phyloP scores from a whole-genome alignment of 53 echinoderm and acorn worm genomes.

The Luidia sarsii region DNA sequence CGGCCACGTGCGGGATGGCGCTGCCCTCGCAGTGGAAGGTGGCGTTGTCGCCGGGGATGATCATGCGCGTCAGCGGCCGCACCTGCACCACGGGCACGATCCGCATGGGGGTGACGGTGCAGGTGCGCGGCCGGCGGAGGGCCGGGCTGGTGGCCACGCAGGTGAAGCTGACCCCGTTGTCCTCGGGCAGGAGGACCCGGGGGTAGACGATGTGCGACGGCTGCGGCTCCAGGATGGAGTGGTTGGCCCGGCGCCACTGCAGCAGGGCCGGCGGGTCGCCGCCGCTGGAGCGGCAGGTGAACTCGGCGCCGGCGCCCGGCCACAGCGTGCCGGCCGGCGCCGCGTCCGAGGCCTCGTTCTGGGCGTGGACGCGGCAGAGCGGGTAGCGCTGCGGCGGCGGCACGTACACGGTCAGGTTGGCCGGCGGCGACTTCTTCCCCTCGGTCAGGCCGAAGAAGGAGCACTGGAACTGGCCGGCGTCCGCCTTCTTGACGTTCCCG shows the following conservation, averaged over 20 bases:
- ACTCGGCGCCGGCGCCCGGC: constrained; percentile 80
- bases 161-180: constrained; percentile 87
- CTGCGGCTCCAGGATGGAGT: constrained; percentile 66
- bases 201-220: constrained; percentile 67
- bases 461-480: constrained; percentile 78
- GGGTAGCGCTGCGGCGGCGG: constrained; percentile 79
- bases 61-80: constrained; percentile 62
- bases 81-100: constrained; percentile 83
- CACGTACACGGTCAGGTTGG: constrained; percentile 72
- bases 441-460: constrained; percentile 67
- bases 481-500: constrained; percentile 60
- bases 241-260: constrained; percentile 79
- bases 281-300: constrained; percentile 77
- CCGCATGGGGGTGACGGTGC: constrained; percentile 81
- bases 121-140: constrained; percentile 60
- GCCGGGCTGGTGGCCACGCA: constrained; percentile 92
- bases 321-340: constrained; percentile 60
- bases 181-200: constrained; percentile 77
- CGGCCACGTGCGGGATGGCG: constrained; percentile 74
- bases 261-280: constrained; percentile 84
- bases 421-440: constrained; percentile 68
- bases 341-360: constrained; percentile 36
- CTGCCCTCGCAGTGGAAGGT: constrained; percentile 87
- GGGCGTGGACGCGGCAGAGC: constrained; percentile 63
- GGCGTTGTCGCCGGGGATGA: constrained; percentile 76